Base-by-base conservation (phyloP, 2,113 vertebrate species). In the Felis chaus region DNA sequence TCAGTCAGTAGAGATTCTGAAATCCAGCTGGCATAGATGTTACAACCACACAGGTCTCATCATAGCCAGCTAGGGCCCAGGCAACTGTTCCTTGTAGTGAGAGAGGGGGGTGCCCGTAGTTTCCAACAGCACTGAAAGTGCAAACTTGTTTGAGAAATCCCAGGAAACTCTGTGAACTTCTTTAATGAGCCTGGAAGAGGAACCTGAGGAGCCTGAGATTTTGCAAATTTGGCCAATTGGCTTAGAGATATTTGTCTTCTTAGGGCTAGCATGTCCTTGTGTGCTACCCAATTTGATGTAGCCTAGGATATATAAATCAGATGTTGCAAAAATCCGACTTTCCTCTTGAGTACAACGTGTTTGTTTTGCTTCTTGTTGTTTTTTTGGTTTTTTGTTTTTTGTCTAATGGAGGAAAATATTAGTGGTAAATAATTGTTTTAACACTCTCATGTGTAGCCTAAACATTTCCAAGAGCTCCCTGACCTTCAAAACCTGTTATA, bases 321-420 rank as follows among this genome's bases (percentile, higher is more conserved):
- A 63, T 63, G 41, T 61, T 63, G 25, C 39, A 61, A 69, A 73
- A 81, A 33, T 5, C 50, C 33, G n/a, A 50, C 33, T 89, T 68
- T 80, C n/a, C 21, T 84, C 11, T 31, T 31, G 45, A 74, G 23
- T 18, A 90, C 15, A 92, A 18, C 15, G 23, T 45, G 2, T 73
- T 45, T 81, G 5, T 36, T 82, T 87, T 69, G 50, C 4, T 76
- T 45, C 45, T 78, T 87, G 39, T 9, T 82, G 21, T 69, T 33
- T 19, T 19, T 69, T 23, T 76, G 25, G 0, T 21, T 25, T 7
- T 61, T 25, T 25, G 39, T 33, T 66, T 65, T 66, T 66, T 25
- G 48, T 68, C 21, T 91, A 71, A 18, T 7, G 33, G 89, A 91
- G 25, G 31, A 91, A 94, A 94, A 87, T 19, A 74, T 69, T 19